Evolutionary conservation across 2,113 vertebrate genomes (phyloP).

Genomic region (Toxostoma redivivum): DNA sequence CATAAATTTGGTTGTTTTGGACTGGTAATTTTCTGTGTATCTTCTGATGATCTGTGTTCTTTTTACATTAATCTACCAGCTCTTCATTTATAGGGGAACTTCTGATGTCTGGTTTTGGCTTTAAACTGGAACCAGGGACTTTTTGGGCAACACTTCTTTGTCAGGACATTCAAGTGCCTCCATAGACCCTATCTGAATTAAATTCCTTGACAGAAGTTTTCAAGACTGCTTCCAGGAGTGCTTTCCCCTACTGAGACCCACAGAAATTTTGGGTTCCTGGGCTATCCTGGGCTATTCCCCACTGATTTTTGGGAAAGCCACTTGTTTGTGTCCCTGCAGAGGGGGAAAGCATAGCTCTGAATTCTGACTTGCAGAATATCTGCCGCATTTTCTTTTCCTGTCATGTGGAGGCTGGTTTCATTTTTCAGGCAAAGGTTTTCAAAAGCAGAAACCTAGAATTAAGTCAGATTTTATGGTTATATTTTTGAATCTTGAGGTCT

Average conservation of each 20-base stretch:
- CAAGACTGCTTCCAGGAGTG: neutral
- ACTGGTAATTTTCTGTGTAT: neutral
- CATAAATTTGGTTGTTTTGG: neutral
- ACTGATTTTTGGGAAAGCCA: neutral
- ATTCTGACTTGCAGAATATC: neutral
- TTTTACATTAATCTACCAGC: neutral
- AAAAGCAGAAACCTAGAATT: neutral
- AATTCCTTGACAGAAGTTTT: neutral
- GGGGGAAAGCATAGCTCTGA: neutral
- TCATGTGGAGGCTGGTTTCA: neutral
- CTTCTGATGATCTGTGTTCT: neutral
- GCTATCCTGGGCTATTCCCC: neutral
- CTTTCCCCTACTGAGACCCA: neutral
- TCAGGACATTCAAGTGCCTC: neutral
- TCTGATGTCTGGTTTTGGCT: neutral
- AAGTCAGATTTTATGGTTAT: neutral
- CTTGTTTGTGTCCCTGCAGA: fast-evolving
- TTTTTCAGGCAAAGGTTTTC: neutral
- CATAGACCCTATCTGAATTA: neutral
- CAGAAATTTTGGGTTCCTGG: neutral
- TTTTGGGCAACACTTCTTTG: neutral
- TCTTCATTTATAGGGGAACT: neutral
- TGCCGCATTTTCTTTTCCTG: neutral
- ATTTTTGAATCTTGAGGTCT: neutral
- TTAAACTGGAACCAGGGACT: neutral